Evolutionary conservation across 2,888 invertebrate species (phyloP), one percentile per base, ranked within the genome.

Genomic region (Pyrochroa serraticornis): DNA sequence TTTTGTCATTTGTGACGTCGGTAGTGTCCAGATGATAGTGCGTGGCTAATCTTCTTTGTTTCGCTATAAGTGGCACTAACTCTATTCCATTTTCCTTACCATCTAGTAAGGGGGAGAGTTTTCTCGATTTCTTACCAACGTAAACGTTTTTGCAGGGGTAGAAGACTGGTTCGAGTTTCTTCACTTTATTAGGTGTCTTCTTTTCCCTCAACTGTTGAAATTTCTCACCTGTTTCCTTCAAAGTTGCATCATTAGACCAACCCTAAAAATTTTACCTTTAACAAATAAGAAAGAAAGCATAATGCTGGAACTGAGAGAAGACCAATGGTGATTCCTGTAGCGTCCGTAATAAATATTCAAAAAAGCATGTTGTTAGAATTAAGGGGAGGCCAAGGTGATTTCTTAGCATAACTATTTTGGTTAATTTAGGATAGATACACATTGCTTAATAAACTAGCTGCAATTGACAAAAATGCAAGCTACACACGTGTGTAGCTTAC

Each of bases 41-140:
- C 2, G 82, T 77, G 44, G 82, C 80, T 45, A 82, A 80, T 49
- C 83, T 82, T 57, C 89, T 81, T 66, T 88, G 83, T 62, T 87
- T 84, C 13, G 90, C 89, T 63, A 92, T 77, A 45, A 92, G 79
- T 1, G 91, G 89, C 51, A 91, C 92, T 71, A 92, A 80, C 78
- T 92, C 92, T 45, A 90, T 84, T 13, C 91, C 91, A 12, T 87
- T 67, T 54, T 73, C 75, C 64, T 75, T 74, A 67, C 67, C 58
- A 41, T 70, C 63, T 7, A 66, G 73, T 74, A 75, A 72, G 67
- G 76, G 71, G 53, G 74, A 70, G 76, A 76, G 75, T 71, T 68
- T 72, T 37, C 67, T 52, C 49, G 65, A 64, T 54, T 60, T 70
- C 9, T 65, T 64, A 7, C 66, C 64, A 7, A 64, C 47, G 33